Evolutionary conservation across 1,140 invertebrate genomes (phyloP).

Genomic region (Bombus ignitus): DNA sequence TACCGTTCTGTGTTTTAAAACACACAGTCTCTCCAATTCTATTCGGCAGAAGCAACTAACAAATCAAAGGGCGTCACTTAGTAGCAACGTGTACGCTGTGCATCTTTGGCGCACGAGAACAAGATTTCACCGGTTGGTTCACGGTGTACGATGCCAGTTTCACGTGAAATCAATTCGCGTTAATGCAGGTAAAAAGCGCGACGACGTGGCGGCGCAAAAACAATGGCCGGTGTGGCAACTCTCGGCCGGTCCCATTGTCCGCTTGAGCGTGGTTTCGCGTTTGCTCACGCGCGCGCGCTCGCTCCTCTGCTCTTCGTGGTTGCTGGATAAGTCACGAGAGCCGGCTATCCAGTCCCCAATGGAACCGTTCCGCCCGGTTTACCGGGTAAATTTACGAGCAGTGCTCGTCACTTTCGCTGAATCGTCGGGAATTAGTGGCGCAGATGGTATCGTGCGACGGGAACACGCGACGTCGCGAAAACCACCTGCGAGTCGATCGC

Average conservation of each 20-base stretch:
- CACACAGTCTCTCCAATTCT: not conserved
- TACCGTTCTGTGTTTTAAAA: not conserved
- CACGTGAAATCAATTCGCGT: slow-evolving; percentile 55
- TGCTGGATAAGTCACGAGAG: slow-evolving; percentile 48
- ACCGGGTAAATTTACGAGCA: slow-evolving; percentile 45
- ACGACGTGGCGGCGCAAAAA: slow-evolving; percentile 36
- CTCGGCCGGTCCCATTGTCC: slow-evolving; percentile 39
- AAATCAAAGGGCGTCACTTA: not conserved
- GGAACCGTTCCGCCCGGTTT: slow-evolving; percentile 32
- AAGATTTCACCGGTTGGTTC: slow-evolving; percentile 11
- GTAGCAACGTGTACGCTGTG: not conserved
- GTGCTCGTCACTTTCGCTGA: slow-evolving; percentile 47
- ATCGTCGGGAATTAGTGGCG: slow-evolving; percentile 48
- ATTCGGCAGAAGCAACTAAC: not conserved
- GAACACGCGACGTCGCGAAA: slow-evolving; percentile 16
- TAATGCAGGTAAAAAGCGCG: slow-evolving; percentile 48
- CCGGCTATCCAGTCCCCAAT: slow-evolving; percentile 21
- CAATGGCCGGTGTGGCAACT: slow-evolving; percentile 53
- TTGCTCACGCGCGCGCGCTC: not conserved
- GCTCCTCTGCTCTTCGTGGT: not conserved
- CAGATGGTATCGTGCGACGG: slow-evolving; percentile 17
- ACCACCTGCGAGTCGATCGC: slow-evolving; percentile 28
- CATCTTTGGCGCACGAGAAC: not conserved
- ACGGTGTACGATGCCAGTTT: slow-evolving; percentile 23
- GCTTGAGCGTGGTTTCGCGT: not conserved